These are phyloP conservation scores for Zaprionus tsacasi DNA, from an alignment of 1,140 invertebrate genomes.

Conservation along the genomic window DNA sequence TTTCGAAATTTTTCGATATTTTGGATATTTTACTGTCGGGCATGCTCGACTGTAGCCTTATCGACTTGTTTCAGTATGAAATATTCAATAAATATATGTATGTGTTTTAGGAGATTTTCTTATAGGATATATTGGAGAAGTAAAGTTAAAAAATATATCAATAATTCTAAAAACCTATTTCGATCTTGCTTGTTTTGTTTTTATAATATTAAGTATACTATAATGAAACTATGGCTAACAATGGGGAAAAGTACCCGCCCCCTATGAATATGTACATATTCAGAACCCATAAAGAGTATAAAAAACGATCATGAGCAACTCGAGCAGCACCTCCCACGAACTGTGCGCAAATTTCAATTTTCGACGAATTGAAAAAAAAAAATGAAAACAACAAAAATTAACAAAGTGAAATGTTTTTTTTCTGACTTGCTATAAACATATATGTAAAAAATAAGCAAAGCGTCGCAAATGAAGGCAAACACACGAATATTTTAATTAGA, in stretches of 20 bases:
- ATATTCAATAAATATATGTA: no score
- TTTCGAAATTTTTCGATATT: no score
- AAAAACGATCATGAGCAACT: neutral
- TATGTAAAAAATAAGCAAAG: slow-evolving; percentile 51
- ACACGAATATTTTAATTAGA: slow-evolving; percentile 82
- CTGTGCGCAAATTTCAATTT: slow-evolving; percentile 19
- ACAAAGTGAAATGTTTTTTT: slow-evolving; percentile 7
- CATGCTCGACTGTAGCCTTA: no score
- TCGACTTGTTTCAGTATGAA: no score
- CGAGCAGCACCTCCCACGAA: slow-evolving; percentile 27
- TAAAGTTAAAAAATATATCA: no score
- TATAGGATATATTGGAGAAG: no score
- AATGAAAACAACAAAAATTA: slow-evolving; percentile 4
- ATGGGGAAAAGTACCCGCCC: neutral
- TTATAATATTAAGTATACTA: no score
- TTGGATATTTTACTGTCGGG: no score
- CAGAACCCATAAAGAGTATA: neutral
- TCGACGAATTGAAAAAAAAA: slow-evolving; percentile 22
- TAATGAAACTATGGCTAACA: neutral
- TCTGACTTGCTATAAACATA: slow-evolving; percentile 49
- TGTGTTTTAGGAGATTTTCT: no score
- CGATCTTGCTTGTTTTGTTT: no score
- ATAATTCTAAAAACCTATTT: no score
- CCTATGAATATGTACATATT: neutral
- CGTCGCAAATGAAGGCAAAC: slow-evolving; percentile 55